Percentiles rank a stretch among this genome's conserved stretches.
Conservation (phyloP, 2,797 vertebrate species). For the Gadopsis marmoratus region DNA sequence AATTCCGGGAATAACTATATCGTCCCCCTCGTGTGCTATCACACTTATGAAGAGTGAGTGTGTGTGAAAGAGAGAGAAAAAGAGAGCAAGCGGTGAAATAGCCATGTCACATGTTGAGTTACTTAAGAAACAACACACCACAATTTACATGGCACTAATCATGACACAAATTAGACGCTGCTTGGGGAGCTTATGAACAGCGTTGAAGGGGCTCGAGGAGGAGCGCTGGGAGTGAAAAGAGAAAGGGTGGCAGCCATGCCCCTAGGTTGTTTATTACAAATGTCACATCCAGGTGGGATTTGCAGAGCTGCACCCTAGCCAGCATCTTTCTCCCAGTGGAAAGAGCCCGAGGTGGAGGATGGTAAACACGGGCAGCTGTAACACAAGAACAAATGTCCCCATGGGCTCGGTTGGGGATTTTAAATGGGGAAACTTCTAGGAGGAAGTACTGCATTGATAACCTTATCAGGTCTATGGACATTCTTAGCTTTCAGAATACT, state of each 20-base stretch:
- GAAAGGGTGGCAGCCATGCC: conserved; percentile 77
- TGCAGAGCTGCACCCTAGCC: conserved; percentile 77
- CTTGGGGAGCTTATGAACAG: conserved; percentile 55
- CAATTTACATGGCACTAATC: conserved; percentile 65
- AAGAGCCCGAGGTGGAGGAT: conserved; percentile 81
- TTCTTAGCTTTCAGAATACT: conserved; percentile 7
- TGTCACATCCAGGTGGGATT: conserved; percentile 86
- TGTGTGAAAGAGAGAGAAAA: conserved; percentile 38
- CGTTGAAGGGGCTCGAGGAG: conserved; percentile 56
- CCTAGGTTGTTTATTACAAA: conserved; percentile 86
- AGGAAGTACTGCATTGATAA: conserved; percentile 60
- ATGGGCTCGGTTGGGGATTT: conserved; percentile 50
- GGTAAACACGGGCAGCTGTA: conserved; percentile 85
- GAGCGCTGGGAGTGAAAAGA: conserved; percentile 61
- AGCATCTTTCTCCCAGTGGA: conserved; percentile 81
- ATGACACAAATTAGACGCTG: conserved; percentile 70
- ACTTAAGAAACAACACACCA: conserved; percentile 52
- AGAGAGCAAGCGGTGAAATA: conserved; percentile 49
- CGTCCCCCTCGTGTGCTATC: conserved; percentile 75
- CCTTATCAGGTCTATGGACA: conserved; percentile 38
- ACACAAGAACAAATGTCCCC: conserved; percentile 66
- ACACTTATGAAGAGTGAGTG: conserved; percentile 62
- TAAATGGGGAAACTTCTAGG: conserved; percentile 35
- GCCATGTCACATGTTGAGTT: conserved; percentile 53
- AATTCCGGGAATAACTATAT: conserved; percentile 83